Base-by-base conservation (phyloP, 2,888 invertebrate species). In the Tetranychus piercei region DNA sequence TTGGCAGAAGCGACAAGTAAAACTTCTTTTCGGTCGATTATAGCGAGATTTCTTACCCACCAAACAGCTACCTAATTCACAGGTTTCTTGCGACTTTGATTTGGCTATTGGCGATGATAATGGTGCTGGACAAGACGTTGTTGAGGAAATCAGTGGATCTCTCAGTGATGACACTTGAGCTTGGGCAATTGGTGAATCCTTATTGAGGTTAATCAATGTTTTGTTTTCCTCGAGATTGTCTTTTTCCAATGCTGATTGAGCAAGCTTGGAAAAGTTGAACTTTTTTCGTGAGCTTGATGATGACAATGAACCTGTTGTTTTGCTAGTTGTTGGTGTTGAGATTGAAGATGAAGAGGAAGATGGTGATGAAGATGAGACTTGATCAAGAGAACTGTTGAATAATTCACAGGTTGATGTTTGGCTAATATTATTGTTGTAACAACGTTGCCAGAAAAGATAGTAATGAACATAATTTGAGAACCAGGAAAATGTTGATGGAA, bases 1-100 rank as follows among this genome's bases (percentile, higher is more conserved):
- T 82, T 92, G 91, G 83, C 97, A 97, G 84, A 92, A 97, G 85
- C 94, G 93, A 85, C 97, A 97, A 81, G 97, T 96, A 84, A 95
- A 97, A 83, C 97, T 94, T 82, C 96, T 96, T 83, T 95, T 95
- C 22, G 94, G 94, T 78, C 95, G 9, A 69, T 23, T 69, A 15
- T 55, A 55, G 55, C 55, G 55, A 55, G 86, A 3, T 78, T 76
- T 1, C 79, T 75, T 9, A 74, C 75, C 20, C 73, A 66, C n/a
- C 55, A 44, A 5, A 73, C 75, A 8, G 70, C 69, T 20, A 64
- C 23, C 11, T 70, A 22, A 23, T 73, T 75, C 8, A 70, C 67
- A 55, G 69, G 70, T 18, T 73, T 73, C 9, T 44, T 45, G 11
- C 73, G 23, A 20, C 66, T 43, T 44, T 66, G 67, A 70, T 23